Evolutionary conservation across 2,888 invertebrate species (phyloP).

Genomic region (Cacoxenus indagator): DNA sequence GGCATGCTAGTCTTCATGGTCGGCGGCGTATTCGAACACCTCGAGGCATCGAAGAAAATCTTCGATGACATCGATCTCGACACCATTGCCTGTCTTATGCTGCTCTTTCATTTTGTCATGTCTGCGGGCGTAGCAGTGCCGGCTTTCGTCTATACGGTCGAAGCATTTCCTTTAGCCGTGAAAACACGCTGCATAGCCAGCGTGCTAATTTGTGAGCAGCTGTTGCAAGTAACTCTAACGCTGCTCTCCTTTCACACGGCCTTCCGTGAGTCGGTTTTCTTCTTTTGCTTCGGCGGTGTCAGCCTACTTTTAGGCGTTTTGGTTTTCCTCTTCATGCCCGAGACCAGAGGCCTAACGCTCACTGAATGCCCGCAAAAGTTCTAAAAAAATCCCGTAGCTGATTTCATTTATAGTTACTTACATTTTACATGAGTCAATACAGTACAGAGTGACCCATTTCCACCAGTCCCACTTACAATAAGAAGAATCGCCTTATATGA

Average conservation of each 20-base stretch:
- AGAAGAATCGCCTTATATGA: neutral
- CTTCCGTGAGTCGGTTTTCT: slow-evolving; percentile 51
- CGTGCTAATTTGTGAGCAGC: slow-evolving; percentile 56
- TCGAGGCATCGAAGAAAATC: slow-evolving; percentile 49
- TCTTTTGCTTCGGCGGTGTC: slow-evolving; percentile 57
- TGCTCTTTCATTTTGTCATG: slow-evolving; percentile 60
- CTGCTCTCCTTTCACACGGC: slow-evolving; percentile 45
- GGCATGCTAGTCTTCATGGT: slow-evolving; percentile 59
- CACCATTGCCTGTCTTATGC: slow-evolving; percentile 54
- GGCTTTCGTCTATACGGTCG: slow-evolving; percentile 61
- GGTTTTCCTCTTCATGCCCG: slow-evolving; percentile 61
- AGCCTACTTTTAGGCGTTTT: slow-evolving; percentile 54
- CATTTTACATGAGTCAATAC: neutral
- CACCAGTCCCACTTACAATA: neutral
- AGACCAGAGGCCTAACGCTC: slow-evolving; percentile 58
- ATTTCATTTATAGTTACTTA: neutral
- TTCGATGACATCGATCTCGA: slow-evolving; percentile 50
- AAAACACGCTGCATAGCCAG: slow-evolving; percentile 57
- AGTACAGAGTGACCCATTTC: too few relatives aligned
- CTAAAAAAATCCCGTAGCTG: slow-evolving; percentile 52
- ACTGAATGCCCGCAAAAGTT: slow-evolving; percentile 62
- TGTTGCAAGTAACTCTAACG: slow-evolving; percentile 56
- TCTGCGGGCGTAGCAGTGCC: slow-evolving; percentile 60
- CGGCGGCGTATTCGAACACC: slow-evolving; percentile 60
- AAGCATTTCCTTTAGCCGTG: slow-evolving; percentile 60